These are phyloP conservation scores for Chauna torquata DNA, from an alignment of 2,113 vertebrate genomes.

Conservation along the genomic window DNA sequence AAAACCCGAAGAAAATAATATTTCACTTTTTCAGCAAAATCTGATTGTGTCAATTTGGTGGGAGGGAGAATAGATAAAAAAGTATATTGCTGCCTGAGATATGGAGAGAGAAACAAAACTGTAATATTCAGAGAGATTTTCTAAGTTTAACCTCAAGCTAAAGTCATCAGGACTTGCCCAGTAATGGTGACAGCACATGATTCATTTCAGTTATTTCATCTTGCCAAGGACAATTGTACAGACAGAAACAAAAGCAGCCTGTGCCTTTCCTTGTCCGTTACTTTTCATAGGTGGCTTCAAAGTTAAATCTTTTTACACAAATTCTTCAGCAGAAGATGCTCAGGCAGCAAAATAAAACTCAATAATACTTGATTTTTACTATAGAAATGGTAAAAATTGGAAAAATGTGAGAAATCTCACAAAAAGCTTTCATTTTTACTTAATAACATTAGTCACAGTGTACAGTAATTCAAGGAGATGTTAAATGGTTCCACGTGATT, in stretches of 20 bases:
- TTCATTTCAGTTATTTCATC: slow-evolving; percentile 45
- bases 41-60: neutral
- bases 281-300: neutral
- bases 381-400: neutral
- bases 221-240: slow-evolving; percentile 31
- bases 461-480: neutral
- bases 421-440: neutral
- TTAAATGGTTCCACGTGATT: neutral
- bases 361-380: neutral
- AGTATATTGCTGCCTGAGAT: neutral
- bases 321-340: neutral
- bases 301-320: neutral
- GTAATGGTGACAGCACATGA: slow-evolving; percentile 39
- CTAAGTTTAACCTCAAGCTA: slow-evolving; percentile 51
- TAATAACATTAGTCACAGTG: neutral
- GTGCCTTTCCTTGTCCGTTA: neutral
- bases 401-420: neutral
- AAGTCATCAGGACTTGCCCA: slow-evolving; percentile 25
- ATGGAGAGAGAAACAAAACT: neutral
- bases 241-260: neutral
- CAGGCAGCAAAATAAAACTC: neutral
- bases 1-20: neutral
- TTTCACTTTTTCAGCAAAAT: neutral
- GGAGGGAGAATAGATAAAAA: neutral
- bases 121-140: slow-evolving; percentile 41